phyloP scores from a whole-genome alignment of 2,888 invertebrate species.

The Entomobrya multifasciata region DNA sequence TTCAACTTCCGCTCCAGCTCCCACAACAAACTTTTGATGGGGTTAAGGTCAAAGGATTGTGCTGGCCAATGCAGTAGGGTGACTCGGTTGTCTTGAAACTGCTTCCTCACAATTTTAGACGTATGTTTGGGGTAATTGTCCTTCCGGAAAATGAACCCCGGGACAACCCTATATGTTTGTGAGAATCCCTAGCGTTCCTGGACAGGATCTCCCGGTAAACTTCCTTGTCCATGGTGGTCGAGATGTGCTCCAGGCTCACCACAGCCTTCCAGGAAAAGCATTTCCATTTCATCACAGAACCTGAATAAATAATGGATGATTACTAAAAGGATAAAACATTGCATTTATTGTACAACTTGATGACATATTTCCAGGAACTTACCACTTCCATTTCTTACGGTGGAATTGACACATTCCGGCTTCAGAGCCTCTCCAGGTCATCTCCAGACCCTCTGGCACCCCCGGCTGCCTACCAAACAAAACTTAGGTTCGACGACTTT shows the following conservation, averaged over 20 bases:
- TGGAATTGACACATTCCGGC: neutral
- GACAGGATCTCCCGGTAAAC: neutral
- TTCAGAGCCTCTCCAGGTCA: neutral
- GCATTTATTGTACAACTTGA: no score
- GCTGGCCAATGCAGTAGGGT: neutral
- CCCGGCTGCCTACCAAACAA: neutral
- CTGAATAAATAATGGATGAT: no score
- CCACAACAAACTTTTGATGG: no score
- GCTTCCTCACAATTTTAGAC: neutral
- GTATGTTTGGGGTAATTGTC: slow-evolving; percentile 8
- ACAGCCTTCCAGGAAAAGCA: no score
- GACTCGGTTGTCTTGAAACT: neutral
- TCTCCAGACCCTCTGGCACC: no score
- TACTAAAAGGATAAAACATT: no score
- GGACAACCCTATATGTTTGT: neutral
- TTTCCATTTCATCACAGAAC: no score
- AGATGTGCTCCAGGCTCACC: no score
- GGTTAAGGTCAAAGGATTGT: no score
- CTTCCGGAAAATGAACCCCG: neutral
- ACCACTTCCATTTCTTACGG: neutral
- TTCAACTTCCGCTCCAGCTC: no score
- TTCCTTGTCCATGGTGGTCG: neutral
- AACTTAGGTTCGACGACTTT: neutral
- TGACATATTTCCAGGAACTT: no score
- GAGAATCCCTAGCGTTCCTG: neutral